Evolutionary conservation across 2,797 vertebrate genomes (phyloP).

Genomic region (Neomorphus geoffroyi): DNA sequence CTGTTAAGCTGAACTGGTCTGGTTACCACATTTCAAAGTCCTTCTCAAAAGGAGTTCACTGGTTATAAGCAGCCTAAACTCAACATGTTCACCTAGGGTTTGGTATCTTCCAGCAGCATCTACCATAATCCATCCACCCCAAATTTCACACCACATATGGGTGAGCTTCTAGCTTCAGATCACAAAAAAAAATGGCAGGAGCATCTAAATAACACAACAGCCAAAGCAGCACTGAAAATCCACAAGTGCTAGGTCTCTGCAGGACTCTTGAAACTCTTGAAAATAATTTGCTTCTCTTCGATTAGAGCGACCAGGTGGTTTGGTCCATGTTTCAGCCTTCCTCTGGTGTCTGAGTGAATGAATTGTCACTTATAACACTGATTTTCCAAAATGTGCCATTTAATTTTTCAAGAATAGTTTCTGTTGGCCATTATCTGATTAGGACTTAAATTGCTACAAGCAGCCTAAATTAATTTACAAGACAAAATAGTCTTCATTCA

Average conservation of each 20-base stretch:
- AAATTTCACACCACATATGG: rapidly evolving
- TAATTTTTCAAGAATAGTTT: background rate
- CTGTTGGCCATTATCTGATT: background rate
- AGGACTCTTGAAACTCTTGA: background rate
- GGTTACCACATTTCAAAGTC: background rate
- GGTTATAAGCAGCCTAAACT: background rate
- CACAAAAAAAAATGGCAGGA: background rate
- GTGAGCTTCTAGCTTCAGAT: background rate
- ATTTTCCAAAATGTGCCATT: background rate
- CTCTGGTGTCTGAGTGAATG: background rate
- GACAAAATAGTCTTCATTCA: background rate
- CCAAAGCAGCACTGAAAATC: background rate
- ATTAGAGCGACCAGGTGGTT: background rate
- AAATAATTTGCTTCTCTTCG: background rate
- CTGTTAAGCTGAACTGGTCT: rapidly evolving
- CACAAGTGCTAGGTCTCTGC: background rate
- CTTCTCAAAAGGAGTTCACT: background rate
- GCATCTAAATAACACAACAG: background rate
- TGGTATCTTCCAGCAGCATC: background rate
- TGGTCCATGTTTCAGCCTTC: background rate
- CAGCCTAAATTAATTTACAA: background rate
- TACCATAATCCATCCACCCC: background rate
- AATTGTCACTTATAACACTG: background rate
- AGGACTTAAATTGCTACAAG: background rate
- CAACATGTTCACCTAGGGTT: background rate